Evolutionary conservation across 2,888 invertebrate species (phyloP).

Genomic region (Lamproptera curius): DNA sequence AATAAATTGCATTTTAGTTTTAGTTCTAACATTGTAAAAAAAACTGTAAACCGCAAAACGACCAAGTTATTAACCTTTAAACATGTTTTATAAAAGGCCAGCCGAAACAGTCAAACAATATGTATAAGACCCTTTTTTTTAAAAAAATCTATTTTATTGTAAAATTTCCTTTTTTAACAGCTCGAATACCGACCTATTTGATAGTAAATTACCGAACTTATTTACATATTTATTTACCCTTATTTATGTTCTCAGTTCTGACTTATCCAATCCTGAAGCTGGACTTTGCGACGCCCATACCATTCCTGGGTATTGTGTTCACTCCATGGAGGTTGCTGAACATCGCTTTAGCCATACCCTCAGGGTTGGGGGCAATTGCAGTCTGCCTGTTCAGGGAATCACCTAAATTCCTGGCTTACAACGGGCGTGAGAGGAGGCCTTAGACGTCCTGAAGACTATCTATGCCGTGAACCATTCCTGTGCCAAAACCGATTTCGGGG

Average conservation of each 20-base stretch:
- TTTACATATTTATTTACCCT: background rate
- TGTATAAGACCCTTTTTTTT: no score
- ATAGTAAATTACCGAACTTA: no score
- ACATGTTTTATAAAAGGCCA: no score
- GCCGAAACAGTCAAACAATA: no score
- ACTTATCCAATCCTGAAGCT: constrained; percentile 82
- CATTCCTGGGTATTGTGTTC: constrained; percentile 73
- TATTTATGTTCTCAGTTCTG: constrained; percentile 65
- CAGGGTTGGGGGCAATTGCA: constrained; percentile 75
- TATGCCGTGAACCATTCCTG: constrained; percentile 50
- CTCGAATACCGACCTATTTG: no score
- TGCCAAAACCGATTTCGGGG: constrained; percentile 47
- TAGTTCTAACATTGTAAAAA: no score
- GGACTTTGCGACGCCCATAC: constrained; percentile 53
- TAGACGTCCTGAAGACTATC: constrained; percentile 63
- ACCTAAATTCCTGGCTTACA: constrained; percentile 85
- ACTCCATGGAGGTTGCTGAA: constrained; percentile 87
- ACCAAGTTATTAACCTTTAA: no score
- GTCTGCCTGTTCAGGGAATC: constrained; percentile 84
- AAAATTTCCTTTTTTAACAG: no score
- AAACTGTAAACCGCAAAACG: no score
- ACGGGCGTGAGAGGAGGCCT: constrained; percentile 80
- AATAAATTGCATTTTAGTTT: no score
- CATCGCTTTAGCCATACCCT: constrained; percentile 61
- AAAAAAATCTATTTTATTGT: no score